Evolutionary conservation across 2,113 vertebrate species (phyloP).

Genomic region (Melozone crissalis): DNA sequence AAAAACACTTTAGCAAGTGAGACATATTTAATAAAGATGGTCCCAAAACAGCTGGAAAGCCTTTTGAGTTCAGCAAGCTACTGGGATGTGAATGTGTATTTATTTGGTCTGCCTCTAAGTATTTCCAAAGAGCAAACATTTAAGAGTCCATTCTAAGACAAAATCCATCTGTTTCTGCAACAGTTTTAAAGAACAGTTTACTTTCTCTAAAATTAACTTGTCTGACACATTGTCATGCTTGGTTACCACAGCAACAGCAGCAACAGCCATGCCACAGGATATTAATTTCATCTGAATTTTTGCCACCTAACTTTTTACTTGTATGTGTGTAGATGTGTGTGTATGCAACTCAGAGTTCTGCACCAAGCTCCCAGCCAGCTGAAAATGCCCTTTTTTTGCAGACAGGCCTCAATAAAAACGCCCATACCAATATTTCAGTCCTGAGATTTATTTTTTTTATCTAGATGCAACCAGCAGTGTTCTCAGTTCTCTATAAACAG

Average conservation of each 20-base stretch:
- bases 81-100: background rate
- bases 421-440: background rate
- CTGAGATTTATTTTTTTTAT: background rate
- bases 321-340: background rate
- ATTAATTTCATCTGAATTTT: background rate
- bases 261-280: background rate
- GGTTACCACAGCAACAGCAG: conserved; percentile 53
- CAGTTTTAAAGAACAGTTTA: conserved; percentile 34
- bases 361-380: background rate
- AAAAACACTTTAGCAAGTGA: background rate
- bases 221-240: conserved; percentile 62
- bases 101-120: background rate
- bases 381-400: background rate
- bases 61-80: background rate
- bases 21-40: background rate
- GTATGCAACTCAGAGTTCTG: background rate
- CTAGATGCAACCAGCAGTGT: background rate
- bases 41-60: background rate
- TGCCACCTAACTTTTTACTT: background rate
- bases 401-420: background rate
- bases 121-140: background rate
- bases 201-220: conserved; percentile 66
- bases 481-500: background rate
- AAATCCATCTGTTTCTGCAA: conserved; percentile 53
- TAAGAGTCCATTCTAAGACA: conserved; percentile 30